Evolutionary conservation across 1,140 invertebrate species (phyloP).

Genomic region (Leucophenga varia): DNA sequence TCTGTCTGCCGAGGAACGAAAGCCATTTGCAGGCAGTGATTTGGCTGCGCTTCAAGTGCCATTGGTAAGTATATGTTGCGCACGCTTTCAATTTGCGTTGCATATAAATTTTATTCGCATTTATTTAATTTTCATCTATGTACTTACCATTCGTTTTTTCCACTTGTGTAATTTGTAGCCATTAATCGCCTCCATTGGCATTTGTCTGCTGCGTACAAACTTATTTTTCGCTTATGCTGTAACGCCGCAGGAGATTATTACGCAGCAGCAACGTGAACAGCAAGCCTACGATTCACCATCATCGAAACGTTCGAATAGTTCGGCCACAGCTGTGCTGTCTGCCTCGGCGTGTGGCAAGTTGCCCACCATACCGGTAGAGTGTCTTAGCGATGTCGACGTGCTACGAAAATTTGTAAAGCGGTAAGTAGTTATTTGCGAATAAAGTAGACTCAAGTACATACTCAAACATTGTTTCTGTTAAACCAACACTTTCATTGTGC

Average conservation of each 20-base stretch:
- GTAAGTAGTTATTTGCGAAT: too few relatives aligned
- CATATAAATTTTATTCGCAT: too few relatives aligned
- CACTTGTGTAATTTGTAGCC: conserved; percentile 13
- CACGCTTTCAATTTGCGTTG: too few relatives aligned
- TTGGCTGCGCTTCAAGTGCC: conserved; percentile 41
- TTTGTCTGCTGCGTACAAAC: conserved; percentile 44
- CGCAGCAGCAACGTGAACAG: conserved; percentile 61
- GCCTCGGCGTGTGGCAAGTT: conserved; percentile 45
- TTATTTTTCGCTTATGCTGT: conserved; percentile 63
- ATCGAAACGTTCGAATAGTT: conserved; percentile 3
- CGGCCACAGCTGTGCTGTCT: too few relatives aligned
- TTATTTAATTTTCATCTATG: too few relatives aligned
- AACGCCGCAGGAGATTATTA: conserved; percentile 65
- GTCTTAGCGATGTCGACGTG: conserved; percentile 69
- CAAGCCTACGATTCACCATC: conserved; percentile 10
- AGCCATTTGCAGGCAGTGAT: conserved; percentile 28
- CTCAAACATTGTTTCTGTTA: too few relatives aligned
- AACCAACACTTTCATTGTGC: too few relatives aligned
- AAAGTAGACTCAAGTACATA: too few relatives aligned
- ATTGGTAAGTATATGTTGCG: conserved; percentile 41
- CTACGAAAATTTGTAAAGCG: conserved; percentile 63
- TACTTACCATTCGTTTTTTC: too few relatives aligned
- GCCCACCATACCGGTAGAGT: conserved; percentile 66
- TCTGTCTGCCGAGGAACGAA: too few relatives aligned
- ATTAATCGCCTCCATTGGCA: conserved; percentile 38